A percentile compares a stretch with the other conserved stretches of the same genome.
Evolutionary conservation across 2,113 vertebrate species (phyloP).

Genomic region (Eonycteris spelaea): DNA sequence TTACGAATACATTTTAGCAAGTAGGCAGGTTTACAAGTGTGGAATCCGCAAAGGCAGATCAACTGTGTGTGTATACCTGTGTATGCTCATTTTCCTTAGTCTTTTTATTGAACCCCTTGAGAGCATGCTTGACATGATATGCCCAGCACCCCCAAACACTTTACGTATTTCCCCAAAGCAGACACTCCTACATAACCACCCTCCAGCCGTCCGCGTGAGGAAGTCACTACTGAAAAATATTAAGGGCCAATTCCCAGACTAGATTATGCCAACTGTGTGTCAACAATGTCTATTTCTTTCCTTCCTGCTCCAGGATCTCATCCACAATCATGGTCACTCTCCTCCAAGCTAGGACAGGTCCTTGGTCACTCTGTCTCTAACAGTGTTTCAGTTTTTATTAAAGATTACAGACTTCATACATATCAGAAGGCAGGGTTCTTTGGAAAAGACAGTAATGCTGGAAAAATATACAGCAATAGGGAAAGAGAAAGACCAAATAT

Average conservation of each 20-base stretch:
- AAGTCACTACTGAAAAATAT: rapidly evolving
- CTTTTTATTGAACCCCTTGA: too few relatives aligned
- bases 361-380: not conserved
- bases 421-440: not conserved
- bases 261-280: too few relatives aligned
- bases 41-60: not conserved
- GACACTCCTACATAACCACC: not conserved
- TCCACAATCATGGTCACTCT: rapidly evolving
- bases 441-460: not conserved
- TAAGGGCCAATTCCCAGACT: not conserved
- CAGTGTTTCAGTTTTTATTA: not conserved
- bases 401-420: not conserved
- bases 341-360: not conserved
- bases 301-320: not conserved
- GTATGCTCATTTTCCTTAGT: not conserved
- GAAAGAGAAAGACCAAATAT: not conserved
- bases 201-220: not conserved
- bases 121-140: not conserved
- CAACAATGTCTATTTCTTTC: not conserved
- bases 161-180: not conserved
- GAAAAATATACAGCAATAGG: not conserved
- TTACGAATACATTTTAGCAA: not conserved
- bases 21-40: not conserved
- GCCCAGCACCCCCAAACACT: not conserved
- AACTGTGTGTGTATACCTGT: not conserved